Percentiles rank a stretch among this genome's conserved stretches.
Evolutionary conservation across 2,113 vertebrate genomes (phyloP).

Genomic region (Indicator indicator): DNA sequence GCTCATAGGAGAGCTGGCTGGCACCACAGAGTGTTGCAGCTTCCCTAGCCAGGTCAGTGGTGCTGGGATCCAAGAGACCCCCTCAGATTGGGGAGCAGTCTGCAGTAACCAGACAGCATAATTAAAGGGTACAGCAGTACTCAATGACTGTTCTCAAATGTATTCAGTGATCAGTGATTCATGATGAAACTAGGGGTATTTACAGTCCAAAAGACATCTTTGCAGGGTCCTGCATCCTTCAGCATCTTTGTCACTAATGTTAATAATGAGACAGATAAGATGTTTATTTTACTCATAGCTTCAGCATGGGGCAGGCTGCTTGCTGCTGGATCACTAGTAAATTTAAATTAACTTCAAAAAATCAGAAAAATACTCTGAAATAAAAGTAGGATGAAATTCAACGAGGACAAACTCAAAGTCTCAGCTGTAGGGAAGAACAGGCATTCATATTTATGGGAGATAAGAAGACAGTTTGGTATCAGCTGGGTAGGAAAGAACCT

Average conservation of each 20-base stretch:
- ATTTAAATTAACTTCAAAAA: neutral
- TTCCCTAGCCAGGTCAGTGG: neutral
- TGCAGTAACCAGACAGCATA: neutral
- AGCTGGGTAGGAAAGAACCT: neutral
- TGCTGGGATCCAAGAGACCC: neutral
- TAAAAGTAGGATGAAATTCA: neutral
- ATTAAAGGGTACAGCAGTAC: neutral
- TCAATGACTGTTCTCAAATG: neutral
- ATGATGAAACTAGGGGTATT: neutral
- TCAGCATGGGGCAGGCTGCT: neutral
- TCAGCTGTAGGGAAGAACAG: neutral
- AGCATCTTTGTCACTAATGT: neutral
- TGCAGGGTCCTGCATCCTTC: neutral
- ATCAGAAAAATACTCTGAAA: neutral
- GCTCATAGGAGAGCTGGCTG: neutral
- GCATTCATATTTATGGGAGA: neutral
- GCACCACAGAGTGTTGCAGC: neutral
- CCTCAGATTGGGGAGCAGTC: neutral
- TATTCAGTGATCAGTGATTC: neutral
- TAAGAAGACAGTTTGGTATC: neutral
- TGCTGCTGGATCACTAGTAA: neutral
- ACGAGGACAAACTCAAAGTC: neutral
- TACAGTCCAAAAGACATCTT: neutral
- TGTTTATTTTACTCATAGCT: neutral
- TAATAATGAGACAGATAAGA: neutral